Base-by-base conservation (phyloP, 2,888 invertebrate species). In the Tachina lurida region DNA sequence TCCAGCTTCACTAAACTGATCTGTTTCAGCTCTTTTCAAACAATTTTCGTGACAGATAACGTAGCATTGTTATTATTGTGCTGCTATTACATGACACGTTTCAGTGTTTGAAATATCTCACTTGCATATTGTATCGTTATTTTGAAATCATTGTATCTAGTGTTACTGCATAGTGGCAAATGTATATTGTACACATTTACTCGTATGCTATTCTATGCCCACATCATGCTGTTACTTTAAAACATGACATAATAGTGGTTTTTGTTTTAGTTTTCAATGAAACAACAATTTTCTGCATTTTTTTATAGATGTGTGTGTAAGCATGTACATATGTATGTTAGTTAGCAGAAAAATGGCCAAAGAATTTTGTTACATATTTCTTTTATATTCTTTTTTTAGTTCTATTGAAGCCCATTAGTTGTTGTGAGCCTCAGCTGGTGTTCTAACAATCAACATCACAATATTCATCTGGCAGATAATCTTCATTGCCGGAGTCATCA, bases 381-480 rank as follows among this genome's bases (percentile, higher is more conserved):
- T 15, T 31, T 63, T 22, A 31, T 31, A 22, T 31, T 13, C 17
- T 4, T 52, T 17, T 22, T n/a, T 13, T 15, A 8, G 4, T 52
- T 70, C 43, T 49, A 3, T 41, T 60, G 22, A 15, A 39, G 45
- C 60, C 65, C 17, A 31, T 58, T 67, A 43, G 45, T 63, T 75
- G 63, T 75, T 60, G 8, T 45, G 67, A 83, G 75, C 76, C 73
- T 79, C 86, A 86, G 83, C 86, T 86, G 86, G 75, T 71, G 49
- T 73, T 80, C 71, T 62, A 68, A 79, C 65, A 79, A 86, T 73
- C 79, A 80, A 83, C 83, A 86, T 83, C 83, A 83, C 17, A 83
- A 80, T 83, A 83, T 62, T 80, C 86, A 86, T 86, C 79, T 62
- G 56, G 79, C 52, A 67, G 67, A 83, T 76, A 76, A 83, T 86